Evolutionary conservation across 2,113 vertebrate species (phyloP), one percentile per base, ranked within the genome.

Genomic region (Reinhardtius hippoglossoides): DNA sequence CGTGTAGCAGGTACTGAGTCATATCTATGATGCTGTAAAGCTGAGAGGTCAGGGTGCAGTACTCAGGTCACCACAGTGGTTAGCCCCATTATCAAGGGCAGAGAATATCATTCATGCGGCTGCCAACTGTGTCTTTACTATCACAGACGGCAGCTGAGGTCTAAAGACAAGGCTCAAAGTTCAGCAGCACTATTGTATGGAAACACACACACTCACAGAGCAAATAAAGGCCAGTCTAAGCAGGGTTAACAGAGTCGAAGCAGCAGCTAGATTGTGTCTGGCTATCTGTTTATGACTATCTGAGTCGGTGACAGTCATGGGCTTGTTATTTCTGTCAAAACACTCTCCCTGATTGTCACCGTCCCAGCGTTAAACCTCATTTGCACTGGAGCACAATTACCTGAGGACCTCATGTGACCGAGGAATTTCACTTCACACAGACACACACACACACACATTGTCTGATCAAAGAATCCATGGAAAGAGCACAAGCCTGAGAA

Each of bases 121-220:
- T 54, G 52, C 54, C 21, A 6, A 57, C 64, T 67, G 67, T 50
- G 77, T 76, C 88, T 76, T 67, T 72, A 85, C 80, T 65, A 73
- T 83, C 69, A 35, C 31, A 31, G 31, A 31, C 6, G 31, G 31
- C 82, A 81, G 73, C 74, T n/a, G 57, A 80, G 71, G 80, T 62
- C 59, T 76, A 66, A 55, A 73, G 76, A 87, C 52, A 9, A 50
- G 82, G 88, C 66, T 90, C 91, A 94, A 91, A 93, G 93, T 91
- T 90, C 91, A 92, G 65, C 61, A 59, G 79, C 71, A 61, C 80
- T 44, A 76, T 78, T 69, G 64, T 79, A 80, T 48, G 58, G 56
- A 78, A 63, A 75, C 69, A 77, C 76, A 79, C 15, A 74, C 69
- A 64, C 59, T 62, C 65, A 20, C 46, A 57, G 52, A 64, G 62